These are phyloP conservation scores for Phenacoccus solenopsis DNA, from an alignment of 1,140 invertebrate genomes.

Conservation along the genomic window DNA sequence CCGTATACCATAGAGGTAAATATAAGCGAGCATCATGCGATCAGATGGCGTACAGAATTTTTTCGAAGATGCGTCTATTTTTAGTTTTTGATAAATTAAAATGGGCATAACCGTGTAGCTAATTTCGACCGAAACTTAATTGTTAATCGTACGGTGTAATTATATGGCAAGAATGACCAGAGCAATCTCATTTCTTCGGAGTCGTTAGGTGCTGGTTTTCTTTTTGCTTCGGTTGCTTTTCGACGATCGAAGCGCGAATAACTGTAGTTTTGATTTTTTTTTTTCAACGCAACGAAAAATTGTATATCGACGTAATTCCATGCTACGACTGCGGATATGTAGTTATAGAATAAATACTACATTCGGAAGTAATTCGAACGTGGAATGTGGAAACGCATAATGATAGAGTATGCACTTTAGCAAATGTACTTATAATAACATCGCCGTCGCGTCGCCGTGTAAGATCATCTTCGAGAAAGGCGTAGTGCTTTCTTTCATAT, in stretches of 20 bases:
- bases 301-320: neutral
- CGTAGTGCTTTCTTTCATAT: too few species aligned
- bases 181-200: neutral
- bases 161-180: neutral
- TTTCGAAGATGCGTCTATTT: neutral
- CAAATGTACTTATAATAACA: too few species aligned
- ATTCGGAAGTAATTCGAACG: neutral
- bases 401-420: neutral
- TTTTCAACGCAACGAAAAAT: neutral
- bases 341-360: slow-evolving; percentile 3
- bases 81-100: neutral
- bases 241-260: neutral
- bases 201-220: neutral
- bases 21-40: neutral
- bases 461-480: too few species aligned
- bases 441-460: too few species aligned
- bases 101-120: neutral
- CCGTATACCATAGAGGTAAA: too few species aligned
- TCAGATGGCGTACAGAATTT: neutral
- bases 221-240: neutral
- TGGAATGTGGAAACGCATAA: neutral
- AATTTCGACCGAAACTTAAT: neutral
- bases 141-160: neutral
- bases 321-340: too few species aligned
- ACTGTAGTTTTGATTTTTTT: neutral